Evolutionary conservation across 2,888 invertebrate genomes (phyloP).

Genomic region (Drosophila paucipuncta): DNA sequence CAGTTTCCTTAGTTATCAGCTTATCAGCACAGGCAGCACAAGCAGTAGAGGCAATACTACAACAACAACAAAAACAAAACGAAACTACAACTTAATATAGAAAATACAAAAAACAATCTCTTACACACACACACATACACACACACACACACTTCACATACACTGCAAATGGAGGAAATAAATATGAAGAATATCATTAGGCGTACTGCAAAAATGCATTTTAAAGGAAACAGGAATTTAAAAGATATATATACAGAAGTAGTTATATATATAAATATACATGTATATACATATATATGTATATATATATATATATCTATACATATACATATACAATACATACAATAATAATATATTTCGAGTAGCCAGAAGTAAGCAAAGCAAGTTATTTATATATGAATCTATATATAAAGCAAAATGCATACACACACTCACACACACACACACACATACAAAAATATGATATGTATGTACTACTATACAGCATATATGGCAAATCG

Average conservation of each 20-base stretch:
- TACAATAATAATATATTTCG: constrained; percentile 64
- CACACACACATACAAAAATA: constrained; percentile 13
- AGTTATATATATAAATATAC: constrained; percentile 43
- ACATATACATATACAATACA: constrained; percentile 59
- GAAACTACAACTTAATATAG: constrained; percentile 28
- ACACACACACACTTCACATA: constrained; percentile 27
- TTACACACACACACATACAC: constrained; percentile 15
- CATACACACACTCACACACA: constrained; percentile 30
- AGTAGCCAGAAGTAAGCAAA: constrained; percentile 59
- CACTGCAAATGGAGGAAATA: constrained; percentile 30
- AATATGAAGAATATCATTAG: constrained; percentile 69
- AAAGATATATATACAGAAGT: constrained; percentile 72
- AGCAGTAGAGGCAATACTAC: constrained; percentile 54
- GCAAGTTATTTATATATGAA: constrained; percentile 78
- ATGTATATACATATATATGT: constrained; percentile 35
- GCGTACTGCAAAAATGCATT: constrained; percentile 78
- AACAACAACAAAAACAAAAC: neutral
- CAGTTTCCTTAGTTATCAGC: constrained; percentile 41
- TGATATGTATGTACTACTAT: constrained; percentile 28
- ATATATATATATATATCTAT: constrained; percentile 44
- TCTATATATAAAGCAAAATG: constrained; percentile 55
- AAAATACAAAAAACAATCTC: constrained; percentile 17
- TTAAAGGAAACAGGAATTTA: constrained; percentile 80
- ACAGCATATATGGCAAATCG: constrained; percentile 29
- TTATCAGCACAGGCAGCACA: constrained; percentile 40